These are phyloP conservation scores for Aphidius ervi DNA, from an alignment of 1,140 invertebrate species.

Conservation along the genomic window DNA sequence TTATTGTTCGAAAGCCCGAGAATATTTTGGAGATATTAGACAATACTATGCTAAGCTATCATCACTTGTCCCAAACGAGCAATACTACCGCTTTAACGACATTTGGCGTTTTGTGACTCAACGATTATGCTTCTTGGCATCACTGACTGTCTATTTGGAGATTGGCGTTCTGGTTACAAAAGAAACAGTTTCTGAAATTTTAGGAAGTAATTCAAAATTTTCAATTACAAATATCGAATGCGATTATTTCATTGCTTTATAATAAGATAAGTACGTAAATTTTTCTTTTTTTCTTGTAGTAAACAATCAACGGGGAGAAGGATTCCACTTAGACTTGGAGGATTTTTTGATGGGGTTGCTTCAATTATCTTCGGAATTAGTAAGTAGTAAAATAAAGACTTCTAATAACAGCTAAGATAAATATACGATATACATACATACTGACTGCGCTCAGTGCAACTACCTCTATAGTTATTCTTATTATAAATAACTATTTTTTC, in stretches of 20 bases:
- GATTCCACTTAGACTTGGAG: constrained; percentile 86
- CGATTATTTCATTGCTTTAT: not conserved
- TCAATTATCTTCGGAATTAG: constrained; percentile 77
- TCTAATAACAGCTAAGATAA: too few relatives aligned
- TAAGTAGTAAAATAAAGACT: constrained; percentile 49
- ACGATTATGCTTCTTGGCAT: constrained; percentile 70
- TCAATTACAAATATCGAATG: not conserved
- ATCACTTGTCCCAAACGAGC: constrained; percentile 58
- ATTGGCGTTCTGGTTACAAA: constrained; percentile 67
- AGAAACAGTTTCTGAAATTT: constrained; percentile 71
- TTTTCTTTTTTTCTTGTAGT: constrained; percentile 49
- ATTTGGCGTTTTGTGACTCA: constrained; percentile 83
- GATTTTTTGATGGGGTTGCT: constrained; percentile 84
- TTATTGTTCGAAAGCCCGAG: constrained; percentile 57
- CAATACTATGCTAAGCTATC: constrained; percentile 58
- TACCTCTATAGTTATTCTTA: too few relatives aligned
- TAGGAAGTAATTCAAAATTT: constrained; percentile 62
- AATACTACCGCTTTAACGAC: constrained; percentile 78
- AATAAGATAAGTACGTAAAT: constrained; percentile 7
- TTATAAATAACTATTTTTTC: too few relatives aligned
- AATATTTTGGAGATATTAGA: constrained; percentile 57
- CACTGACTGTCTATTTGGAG: constrained; percentile 77
- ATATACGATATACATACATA: too few relatives aligned
- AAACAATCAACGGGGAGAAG: constrained; percentile 57
- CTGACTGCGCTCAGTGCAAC: too few relatives aligned